Evolutionary conservation across 1,140 invertebrate species (phyloP).

Genomic region (Temnothorax nylanderi): DNA sequence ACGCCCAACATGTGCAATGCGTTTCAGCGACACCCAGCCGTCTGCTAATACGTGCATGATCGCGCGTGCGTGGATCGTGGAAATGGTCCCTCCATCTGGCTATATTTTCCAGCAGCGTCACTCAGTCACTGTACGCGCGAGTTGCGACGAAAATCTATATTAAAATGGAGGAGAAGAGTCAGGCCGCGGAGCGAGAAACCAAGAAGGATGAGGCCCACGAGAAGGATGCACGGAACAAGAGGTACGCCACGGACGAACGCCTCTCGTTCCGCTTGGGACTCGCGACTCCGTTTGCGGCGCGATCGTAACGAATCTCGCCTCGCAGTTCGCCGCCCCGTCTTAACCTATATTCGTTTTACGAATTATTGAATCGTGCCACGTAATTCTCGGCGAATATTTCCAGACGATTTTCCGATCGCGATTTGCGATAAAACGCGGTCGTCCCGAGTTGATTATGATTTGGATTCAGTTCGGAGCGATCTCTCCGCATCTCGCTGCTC

Average conservation of each 20-base stretch:
- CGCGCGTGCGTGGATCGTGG: constrained; percentile 11
- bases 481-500: neutral
- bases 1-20: neutral
- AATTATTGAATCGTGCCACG: neutral
- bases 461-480: neutral
- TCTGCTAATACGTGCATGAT: neutral
- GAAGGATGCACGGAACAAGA: constrained; percentile 81
- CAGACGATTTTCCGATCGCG: neutral
- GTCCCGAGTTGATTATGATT: neutral
- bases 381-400: constrained; percentile 18
- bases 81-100: constrained; percentile 72
- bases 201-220: constrained; percentile 82
- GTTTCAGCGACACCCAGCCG: neutral
- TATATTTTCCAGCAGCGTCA: constrained; percentile 50
- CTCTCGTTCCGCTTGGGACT: neutral
- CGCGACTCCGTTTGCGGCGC: neutral
- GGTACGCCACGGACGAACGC: constrained; percentile 67
- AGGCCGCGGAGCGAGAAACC: constrained; percentile 79
- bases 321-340: neutral
- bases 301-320: neutral
- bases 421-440: neutral
- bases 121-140: constrained; percentile 58
- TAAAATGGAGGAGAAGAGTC: constrained; percentile 84
- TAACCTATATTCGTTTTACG: constrained; percentile 40
- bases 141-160: constrained; percentile 80